Base-by-base conservation (phyloP, 2,797 vertebrate genomes). In the Xiphophorus birchmanni region DNA sequence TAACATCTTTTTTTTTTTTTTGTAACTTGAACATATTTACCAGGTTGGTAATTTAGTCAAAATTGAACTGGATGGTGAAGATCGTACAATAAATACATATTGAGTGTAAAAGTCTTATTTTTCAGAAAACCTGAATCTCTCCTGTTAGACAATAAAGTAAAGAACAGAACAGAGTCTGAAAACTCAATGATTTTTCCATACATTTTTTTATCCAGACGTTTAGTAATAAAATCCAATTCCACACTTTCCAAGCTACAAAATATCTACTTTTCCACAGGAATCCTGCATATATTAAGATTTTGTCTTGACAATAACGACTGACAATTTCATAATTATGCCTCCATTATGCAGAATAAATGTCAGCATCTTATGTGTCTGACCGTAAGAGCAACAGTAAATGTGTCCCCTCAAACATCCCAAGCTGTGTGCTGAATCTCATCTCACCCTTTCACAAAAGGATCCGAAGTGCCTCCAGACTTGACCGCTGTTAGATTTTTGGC, bases 391-490 rank as follows among this genome's bases (percentile, higher is more conserved):
- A 40, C 5, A 50, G 26, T 26, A 50, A 47, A 32, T 29, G 21
- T 17, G 15, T 69, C 35, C 26, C 11, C 21, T 40, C 44, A 48
- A 65, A 42, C 35, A 37, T 60, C 37, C 29, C 35, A 35, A 40
- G 13, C 47, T 18, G 1, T 73, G n/a, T 73, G 12, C 17, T 15
- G 4, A 83, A 37, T 72, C 42, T n/a, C 12, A 0, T 47, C 42
- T 40, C 92, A 99, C 98, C 98, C 98, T 96, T 99, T 99, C 47
- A 99, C 98, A n/a, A 99, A 99, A n/a, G 97, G 96, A 89, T 99
- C 98, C 13, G 98, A 99, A 21, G 97, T 97, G 83, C 98, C 97
- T 95, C 97, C 97, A 58, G 97, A 97, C 93, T 98, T 99, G 80
- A 98, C 97, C 0, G 97, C 97, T 2, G 97, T 98, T 76, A 99